These are phyloP conservation scores for Cerceris ruficornis DNA, from an alignment of 2,888 invertebrate genomes.

Conservation along the genomic window DNA sequence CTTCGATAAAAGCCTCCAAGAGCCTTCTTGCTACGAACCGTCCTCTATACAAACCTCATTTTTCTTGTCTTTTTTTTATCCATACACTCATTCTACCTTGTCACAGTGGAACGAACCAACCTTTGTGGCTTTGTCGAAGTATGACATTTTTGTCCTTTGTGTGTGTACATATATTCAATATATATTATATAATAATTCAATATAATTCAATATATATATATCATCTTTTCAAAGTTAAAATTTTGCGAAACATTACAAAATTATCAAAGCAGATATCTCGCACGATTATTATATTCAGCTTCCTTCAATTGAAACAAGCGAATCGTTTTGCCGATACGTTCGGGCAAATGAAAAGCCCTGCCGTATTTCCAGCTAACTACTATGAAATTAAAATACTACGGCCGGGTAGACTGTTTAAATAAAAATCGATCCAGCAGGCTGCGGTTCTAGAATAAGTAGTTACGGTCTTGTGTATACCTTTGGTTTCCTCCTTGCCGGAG, in stretches of 20 bases:
- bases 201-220: too few relatives aligned
- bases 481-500: conserved; percentile 41
- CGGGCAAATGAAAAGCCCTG: too few relatives aligned
- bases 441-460: conserved; percentile 36
- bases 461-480: conserved; percentile 27
- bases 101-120: neutral
- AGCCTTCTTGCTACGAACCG: conserved; percentile 58
- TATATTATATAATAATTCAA: too few relatives aligned
- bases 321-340: too few relatives aligned
- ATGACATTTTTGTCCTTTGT: too few relatives aligned
- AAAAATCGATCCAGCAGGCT: conserved; percentile 40
- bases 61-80: conserved; percentile 21
- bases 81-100: neutral
- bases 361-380: neutral
- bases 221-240: too few relatives aligned
- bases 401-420: conserved; percentile 20
- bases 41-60: conserved; percentile 23
- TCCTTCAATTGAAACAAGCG: too few relatives aligned
- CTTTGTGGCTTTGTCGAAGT: conserved; percentile 4
- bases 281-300: too few relatives aligned
- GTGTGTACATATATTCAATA: too few relatives aligned
- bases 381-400: neutral
- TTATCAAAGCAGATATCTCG: too few relatives aligned
- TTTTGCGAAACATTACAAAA: too few relatives aligned
- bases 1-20: conserved; percentile 66